Conservation (phyloP, 2,797 vertebrate genomes). For the Brachymystax lenok region DNA sequence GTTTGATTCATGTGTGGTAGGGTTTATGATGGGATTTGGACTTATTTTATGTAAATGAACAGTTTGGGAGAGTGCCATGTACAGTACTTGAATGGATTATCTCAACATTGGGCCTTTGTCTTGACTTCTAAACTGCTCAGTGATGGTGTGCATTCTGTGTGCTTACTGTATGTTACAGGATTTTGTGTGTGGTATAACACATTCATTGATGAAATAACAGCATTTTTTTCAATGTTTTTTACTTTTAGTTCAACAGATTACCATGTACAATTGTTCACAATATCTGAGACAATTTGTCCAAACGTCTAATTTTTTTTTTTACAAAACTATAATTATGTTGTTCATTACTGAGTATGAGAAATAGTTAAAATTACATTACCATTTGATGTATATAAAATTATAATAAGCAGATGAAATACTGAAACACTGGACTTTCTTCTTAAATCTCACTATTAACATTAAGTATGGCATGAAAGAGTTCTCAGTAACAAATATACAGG, state of each 20-base stretch:
- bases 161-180: neutral
- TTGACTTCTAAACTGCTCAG: neutral
- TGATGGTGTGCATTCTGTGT: neutral
- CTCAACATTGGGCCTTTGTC: neutral
- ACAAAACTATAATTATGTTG: slow-evolving; percentile 37
- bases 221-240: neutral
- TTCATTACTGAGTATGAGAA: slow-evolving; percentile 32
- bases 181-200: neutral
- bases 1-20: neutral
- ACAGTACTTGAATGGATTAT: neutral
- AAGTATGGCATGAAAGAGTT: slow-evolving; percentile 16
- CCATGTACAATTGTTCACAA: slow-evolving; percentile 9
- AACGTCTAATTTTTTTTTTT: slow-evolving; percentile 7
- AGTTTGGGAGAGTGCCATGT: neutral
- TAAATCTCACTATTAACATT: neutral
- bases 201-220: neutral
- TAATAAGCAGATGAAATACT: slow-evolving; percentile 19
- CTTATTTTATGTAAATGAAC: neutral
- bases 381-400: slow-evolving; percentile 11
- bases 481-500: slow-evolving; percentile 40
- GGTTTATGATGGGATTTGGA: neutral
- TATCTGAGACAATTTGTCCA: slow-evolving; percentile 8
- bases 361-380: slow-evolving; percentile 9
- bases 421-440: neutral
- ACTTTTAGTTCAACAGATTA: slow-evolving; percentile 34